Base-by-base conservation (phyloP, 2,888 invertebrate species). In the Ormyrus pomaceus region DNA sequence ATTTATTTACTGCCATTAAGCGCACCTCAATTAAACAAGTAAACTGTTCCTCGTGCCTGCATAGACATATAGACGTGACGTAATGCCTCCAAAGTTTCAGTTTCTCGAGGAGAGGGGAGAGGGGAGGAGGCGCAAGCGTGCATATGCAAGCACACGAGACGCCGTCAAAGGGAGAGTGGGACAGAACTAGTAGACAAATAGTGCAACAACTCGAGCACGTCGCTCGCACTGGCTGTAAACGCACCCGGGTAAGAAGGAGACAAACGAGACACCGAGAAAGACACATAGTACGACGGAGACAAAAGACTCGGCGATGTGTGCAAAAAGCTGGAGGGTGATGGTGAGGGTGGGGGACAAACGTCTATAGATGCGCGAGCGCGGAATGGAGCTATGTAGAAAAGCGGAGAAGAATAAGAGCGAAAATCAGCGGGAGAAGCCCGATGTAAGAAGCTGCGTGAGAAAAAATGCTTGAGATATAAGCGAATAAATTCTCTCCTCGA, bases 1-100 rank as follows among this genome's bases (percentile, higher is more conserved):
- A 66, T 68, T 79, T 73, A 68, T 73, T 75, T 66, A 58, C 58
- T 70, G 10, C 70, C 69, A 65, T 79, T 79, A 75, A 70, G 64
- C 61, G 55, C 48, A 11, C 76, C 72, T 72, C 72, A 66, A 68
- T 76, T 76, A 72, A 80, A 76, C 66, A 51, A 71, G 76, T 55
- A 76, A 80, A 76, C 50, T 75, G 59, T 46, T 48, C 46, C 5
- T 2, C 9, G 45, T 34, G 34, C 34, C 13, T 13, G 9, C 72
- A 59, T 59, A 53, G 71, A 53, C n/a, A 1, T 6, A 34, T 9
- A 10, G 62, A 65, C 70, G 74, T 71, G 59, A 71, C 50, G 66
- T 65, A 71, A 80, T 58, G 55, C 71, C 62, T 68, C 34, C 62
- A 69, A 80, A 80, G 77, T 77, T 68, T 73, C 10, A 66, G 13